These are phyloP conservation scores for Gymnocephalus cernua DNA, from an alignment of 2,113 vertebrate species.

Conservation along the genomic window DNA sequence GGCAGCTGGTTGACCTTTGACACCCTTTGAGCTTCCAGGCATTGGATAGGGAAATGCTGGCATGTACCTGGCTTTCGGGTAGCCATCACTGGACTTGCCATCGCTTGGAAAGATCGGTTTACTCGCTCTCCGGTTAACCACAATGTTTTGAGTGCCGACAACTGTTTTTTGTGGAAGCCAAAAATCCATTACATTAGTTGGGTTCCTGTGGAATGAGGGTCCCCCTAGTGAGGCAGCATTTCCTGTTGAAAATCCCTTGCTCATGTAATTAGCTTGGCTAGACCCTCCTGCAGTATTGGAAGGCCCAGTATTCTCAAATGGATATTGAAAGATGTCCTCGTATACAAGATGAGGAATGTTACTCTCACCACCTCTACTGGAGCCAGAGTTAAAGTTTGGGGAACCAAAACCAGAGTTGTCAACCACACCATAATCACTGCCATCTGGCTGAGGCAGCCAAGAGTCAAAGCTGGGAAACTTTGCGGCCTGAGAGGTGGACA, in stretches of 20 bases:
- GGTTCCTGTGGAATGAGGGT: neutral
- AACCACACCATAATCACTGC: neutral
- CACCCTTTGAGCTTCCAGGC: neutral
- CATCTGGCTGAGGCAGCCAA: neutral
- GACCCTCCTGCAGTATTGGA: neutral
- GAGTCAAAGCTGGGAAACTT: neutral
- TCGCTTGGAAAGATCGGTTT: neutral
- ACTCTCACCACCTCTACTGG: neutral
- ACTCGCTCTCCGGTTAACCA: no score
- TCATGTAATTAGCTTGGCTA: accelerated
- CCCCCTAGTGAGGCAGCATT: neutral
- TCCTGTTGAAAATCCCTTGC: neutral
- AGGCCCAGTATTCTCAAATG: neutral
- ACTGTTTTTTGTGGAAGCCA: neutral
- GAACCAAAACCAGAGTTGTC: no score
- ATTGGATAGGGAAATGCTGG: neutral
- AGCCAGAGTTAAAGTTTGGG: neutral
- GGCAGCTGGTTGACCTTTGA: neutral
- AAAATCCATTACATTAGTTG: neutral
- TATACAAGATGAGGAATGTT: neutral
- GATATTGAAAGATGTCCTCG: conserved; percentile 36
- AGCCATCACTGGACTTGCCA: conserved; percentile 7
- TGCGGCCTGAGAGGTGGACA: neutral
- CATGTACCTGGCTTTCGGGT: neutral
- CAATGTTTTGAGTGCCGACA: accelerated